Base-by-base conservation (phyloP, 2,888 invertebrate species). In the Dasysyrphus tricinctus region DNA sequence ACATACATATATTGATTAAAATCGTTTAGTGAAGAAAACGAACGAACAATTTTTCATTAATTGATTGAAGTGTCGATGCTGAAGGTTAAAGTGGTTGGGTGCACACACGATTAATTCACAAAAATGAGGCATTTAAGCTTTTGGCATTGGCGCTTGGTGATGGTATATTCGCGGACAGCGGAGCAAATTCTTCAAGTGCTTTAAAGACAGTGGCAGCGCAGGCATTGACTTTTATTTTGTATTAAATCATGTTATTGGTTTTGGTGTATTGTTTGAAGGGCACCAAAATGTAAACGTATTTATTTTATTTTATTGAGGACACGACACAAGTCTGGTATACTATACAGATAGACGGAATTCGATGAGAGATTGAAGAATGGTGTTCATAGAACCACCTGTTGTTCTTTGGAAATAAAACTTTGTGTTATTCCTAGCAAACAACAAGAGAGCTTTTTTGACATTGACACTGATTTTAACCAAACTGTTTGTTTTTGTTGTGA, bases 321-420 rank as follows among this genome's bases (percentile, higher is more conserved):
- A 67, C 12, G 32, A n/a, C 24, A 32, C 6, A 11, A 54, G 8
- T 29, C 57, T 11, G 67, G 14, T 24, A 24, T 3, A 2, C 1
- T 24, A n/a, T 32, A 1, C 1, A 24, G 1, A 39, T 4, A 19
- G 8, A 19, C 6, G 37, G 14, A 19, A 34, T 32, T 49, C 37
- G n/a, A 51, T 34, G 7, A 16, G 16, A 65, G n/a, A 69, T 51
- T 8, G 69, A 65, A 32, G 65, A 65, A 67, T 65, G 16, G 34
- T 11, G 37, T 42, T 42, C 70, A n/a, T 14, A 39, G 12, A 76
- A 42, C 61, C 82, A 83, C 78, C 82, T 83, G 82, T 61, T 81
- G 73, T 7, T 56, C 14, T 49, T 51, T 12, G 29, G 9, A 44
- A 32, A 9, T 14, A 29, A 65, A 47, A 34, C 16, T 75, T 54